Percentiles rank a stretch among this genome's conserved stretches.
phyloP scores from a whole-genome alignment of 2,113 vertebrate species.

The Nibea albiflora region DNA sequence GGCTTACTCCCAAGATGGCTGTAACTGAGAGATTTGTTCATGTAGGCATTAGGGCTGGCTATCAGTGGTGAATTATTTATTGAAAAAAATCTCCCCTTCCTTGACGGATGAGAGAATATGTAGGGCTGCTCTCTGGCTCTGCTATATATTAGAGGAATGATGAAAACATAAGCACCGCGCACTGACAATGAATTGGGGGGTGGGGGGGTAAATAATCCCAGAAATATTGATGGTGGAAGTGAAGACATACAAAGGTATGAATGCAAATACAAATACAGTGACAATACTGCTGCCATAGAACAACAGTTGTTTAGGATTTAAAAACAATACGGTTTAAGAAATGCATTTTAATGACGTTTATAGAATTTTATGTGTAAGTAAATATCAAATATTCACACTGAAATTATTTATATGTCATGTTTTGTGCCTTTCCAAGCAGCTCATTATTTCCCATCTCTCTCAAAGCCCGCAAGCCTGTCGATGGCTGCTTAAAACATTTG shows the following conservation, averaged over 20 bases:
- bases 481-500: constrained; percentile 24
- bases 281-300: background rate
- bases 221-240: background rate
- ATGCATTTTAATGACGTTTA: background rate
- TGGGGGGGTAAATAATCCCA: background rate
- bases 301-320: background rate
- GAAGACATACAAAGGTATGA: too few species aligned
- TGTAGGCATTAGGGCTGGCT: constrained; percentile 82
- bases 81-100: constrained; percentile 73
- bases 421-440: constrained; percentile 2
- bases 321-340: constrained; percentile 13
- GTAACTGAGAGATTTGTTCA: constrained; percentile 83
- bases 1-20: constrained; percentile 81
- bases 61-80: constrained; percentile 84
- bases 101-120: constrained; percentile 72
- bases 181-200: background rate
- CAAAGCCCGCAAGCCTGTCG: constrained; percentile 23
- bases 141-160: constrained; percentile 27
- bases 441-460: constrained; percentile 3
- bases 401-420: background rate
- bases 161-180: constrained; percentile 27
- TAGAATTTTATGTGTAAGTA: constrained; percentile 5
- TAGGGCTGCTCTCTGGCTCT: constrained; percentile 58
- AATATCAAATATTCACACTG: background rate
- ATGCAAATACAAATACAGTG: background rate